These are phyloP conservation scores for Phallusia fumigata DNA, from an alignment of 23 tunicate species.

Conservation along the genomic window DNA sequence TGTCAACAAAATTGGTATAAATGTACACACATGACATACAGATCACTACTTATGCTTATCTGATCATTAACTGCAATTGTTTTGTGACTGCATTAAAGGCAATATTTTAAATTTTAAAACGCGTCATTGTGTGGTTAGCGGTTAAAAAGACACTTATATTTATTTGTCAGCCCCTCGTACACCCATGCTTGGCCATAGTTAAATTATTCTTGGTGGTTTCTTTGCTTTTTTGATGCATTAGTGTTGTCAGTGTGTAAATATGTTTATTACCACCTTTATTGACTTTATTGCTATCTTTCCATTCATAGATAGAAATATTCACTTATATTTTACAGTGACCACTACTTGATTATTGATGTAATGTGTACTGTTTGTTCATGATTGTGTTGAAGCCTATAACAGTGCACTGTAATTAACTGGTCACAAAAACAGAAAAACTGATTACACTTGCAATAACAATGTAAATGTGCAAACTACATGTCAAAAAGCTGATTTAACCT, in stretches of 20 bases:
- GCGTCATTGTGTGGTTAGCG: constrained; percentile 8
- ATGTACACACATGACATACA: neutral
- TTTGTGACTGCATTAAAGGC: neutral
- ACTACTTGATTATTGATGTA: neutral
- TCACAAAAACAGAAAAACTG: neutral
- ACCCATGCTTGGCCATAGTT: constrained; percentile 20
- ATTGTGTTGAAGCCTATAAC: constrained; percentile 5
- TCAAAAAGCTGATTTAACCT: neutral
- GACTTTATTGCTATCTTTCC: constrained; percentile 14
- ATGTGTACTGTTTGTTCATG: constrained; percentile 11
- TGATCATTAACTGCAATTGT: neutral
- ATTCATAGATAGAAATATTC: constrained; percentile 6
- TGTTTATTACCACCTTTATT: constrained; percentile 13
- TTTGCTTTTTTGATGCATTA: constrained; percentile 11
- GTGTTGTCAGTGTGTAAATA: constrained; percentile 14
- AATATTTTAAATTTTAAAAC: neutral
- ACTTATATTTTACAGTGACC: constrained; percentile 6
- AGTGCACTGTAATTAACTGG: constrained; percentile 2
- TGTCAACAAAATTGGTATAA: neutral
- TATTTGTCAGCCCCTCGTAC: neutral
- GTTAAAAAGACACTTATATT: neutral
- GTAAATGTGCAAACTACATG: neutral
- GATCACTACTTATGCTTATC: neutral
- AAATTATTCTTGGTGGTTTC: constrained; percentile 24
- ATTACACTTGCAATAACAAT: neutral